These are phyloP conservation scores for Sphenopsis melanotis DNA, from an alignment of 2,797 vertebrate genomes.

Conservation along the genomic window DNA sequence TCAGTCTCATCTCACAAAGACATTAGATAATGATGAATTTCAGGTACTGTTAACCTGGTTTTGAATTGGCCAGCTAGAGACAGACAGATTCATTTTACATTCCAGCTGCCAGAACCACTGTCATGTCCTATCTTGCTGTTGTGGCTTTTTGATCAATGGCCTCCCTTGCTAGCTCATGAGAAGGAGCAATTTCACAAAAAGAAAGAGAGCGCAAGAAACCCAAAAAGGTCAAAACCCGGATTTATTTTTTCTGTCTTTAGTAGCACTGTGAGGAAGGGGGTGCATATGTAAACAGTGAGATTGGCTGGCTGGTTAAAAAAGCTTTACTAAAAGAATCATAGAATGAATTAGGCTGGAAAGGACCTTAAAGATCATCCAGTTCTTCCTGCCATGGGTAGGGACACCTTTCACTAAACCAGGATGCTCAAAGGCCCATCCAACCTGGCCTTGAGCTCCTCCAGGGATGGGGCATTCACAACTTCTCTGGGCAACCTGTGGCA, in stretches of 20 bases:
- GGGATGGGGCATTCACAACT: neutral
- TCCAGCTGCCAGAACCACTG: conserved; percentile 16
- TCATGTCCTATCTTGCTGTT: neutral
- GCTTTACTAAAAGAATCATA: neutral
- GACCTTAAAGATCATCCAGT: neutral
- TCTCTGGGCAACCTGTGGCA: neutral
- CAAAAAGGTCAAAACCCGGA: neutral
- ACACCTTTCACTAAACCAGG: neutral
- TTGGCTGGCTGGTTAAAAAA: neutral
- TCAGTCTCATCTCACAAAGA: conserved; percentile 64
- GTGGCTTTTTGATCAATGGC: conserved; percentile 12
- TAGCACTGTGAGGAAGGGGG: neutral
- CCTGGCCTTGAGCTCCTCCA: neutral
- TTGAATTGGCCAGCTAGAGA: conserved; percentile 52
- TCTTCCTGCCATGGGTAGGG: neutral
- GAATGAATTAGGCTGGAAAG: neutral
- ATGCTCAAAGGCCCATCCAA: neutral
- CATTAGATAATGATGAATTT: conserved; percentile 65
- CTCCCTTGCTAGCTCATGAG: neutral
- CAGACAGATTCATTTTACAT: conserved; percentile 55
- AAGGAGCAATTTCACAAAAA: neutral
- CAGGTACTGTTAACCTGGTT: conserved; percentile 62
- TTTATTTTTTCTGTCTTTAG: neutral
- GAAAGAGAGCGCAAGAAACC: neutral
- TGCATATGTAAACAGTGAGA: neutral